Base-by-base conservation (phyloP, 2,888 invertebrate species). In the Baronia brevicornis region DNA sequence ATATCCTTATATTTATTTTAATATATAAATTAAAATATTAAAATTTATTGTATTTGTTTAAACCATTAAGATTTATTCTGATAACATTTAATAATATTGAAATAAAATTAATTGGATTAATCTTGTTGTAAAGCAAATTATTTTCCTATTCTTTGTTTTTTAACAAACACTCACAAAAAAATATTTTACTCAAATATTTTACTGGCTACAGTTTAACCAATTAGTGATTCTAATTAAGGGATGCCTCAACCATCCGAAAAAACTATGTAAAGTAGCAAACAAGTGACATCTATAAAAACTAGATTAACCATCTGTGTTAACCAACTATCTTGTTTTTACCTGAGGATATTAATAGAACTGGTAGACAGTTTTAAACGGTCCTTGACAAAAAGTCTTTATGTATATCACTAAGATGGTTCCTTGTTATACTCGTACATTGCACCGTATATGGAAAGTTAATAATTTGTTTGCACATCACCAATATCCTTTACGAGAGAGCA, bases 391-490 rank as follows among this genome's bases (percentile, higher is more conserved):
- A 9, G 12, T 14, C 25, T 15, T 14, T 9, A 9, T 7, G 58
- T 54, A 57, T 64, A 64, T 60, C 60, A 62, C 53, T 42, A 53
- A 43, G 50, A 60, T 55, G 48, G 56, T 58, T 62, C 60, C 62
- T 54, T 49, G 59, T 51, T 55, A 56, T n/a, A n/a, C n/a, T n/a
- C 57, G 56, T 60, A 58, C 53, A 60, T 51, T 48, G 45, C 42
- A 38, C 73, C 71, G 36, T 70, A 66, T 59, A 69, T 53, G 75
- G 77, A 47, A 60, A 59, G 60, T 62, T 62, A 60, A 67, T 72
- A 71, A 77, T 78, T 78, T 71, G 70, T 73, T 73, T 69, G 64
- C 58, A 58, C 61, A 57, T 62, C 55, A 54, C 50, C 53, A 48
- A 58, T 60, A 64, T 62, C 54, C 62, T 63, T 54, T 62, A 54